Conservation (phyloP, 1,140 invertebrate species). For the Zeugodacus cucurbitae region DNA sequence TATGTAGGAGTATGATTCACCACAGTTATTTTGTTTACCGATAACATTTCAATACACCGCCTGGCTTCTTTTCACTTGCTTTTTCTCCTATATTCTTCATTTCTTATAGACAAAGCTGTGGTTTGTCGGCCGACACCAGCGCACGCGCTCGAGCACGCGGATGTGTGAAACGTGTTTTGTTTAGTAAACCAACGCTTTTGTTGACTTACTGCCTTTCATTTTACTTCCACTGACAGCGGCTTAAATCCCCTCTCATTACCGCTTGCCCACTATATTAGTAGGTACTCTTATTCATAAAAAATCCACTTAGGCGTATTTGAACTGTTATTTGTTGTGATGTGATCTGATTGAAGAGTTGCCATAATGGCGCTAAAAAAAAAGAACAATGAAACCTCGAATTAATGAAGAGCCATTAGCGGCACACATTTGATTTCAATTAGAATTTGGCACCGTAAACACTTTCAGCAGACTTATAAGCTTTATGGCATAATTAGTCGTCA, state of each 20-base stretch:
- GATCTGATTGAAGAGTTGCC: neutral
- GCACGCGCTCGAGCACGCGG: neutral
- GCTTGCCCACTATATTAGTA: neutral
- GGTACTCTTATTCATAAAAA: neutral
- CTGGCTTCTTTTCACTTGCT: too few relatives aligned
- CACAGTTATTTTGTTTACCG: too few relatives aligned
- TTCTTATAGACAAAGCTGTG: neutral
- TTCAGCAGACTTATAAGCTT: neutral
- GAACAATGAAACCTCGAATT: neutral
- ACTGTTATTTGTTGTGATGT: neutral
- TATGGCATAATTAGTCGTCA: neutral
- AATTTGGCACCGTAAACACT: neutral
- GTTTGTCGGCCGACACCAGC: neutral
- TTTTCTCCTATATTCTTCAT: too few relatives aligned
- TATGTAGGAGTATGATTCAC: too few relatives aligned
- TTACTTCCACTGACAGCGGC: neutral
- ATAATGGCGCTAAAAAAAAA: neutral
- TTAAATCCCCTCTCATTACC: too few relatives aligned
- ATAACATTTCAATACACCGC: too few relatives aligned
- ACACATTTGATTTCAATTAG: neutral
- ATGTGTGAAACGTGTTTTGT: constrained; percentile 12
- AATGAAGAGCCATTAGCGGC: neutral
- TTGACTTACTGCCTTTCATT: neutral
- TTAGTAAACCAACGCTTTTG: neutral
- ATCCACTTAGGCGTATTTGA: neutral